Evolutionary conservation across 53 echinoderm and acorn worm genomes (phyloP), one percentile per base, ranked within the genome.

Genomic region (Holothuria leucospilota): DNA sequence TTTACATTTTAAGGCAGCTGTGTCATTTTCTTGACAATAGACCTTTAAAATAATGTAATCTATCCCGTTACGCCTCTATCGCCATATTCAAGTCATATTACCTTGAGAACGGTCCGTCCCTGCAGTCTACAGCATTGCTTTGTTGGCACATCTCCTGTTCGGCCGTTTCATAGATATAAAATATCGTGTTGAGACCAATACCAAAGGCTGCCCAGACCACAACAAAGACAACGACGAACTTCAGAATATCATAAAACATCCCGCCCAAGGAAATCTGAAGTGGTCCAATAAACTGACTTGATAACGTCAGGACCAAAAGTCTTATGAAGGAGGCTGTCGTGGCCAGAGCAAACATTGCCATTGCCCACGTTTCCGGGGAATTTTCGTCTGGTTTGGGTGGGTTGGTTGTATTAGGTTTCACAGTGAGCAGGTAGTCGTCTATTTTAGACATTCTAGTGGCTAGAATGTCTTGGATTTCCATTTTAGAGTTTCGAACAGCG

Each of bases 191-290:
- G 51, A 98, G 74, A 28, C 98, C 98, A 9, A 98, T 88, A 7
- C 95, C 93, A 68, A 98, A 98, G 63, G 98, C 98, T n/a, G 95
- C 91, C 98, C 98, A 98, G 28, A 98, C 93, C 41, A 98, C 91
- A 38, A 92, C 91, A 82, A 98, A 98, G 39, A 98, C 94, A 51
- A 95, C 89, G 46, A 98, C 91, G 81, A 98, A 98, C 86, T 95
- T 95, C 14, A 79, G 74, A 51, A 98, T 98, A 46, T 98, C 98
- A 30, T 93, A 87, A 13, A 98, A 66, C 98, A 98, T 98, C 5
- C 94, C 94, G 12, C 95, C 94, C 6, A 98, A 85, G 0, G 98
- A 98, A 62, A 98, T 98, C 81, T 98, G 98, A 14, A 98, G 81
- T 11, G 98, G 98, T 3, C 98, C 98, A 0, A 98, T 92, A 18